Evolutionary conservation across 2,113 vertebrate genomes (phyloP).

Genomic region (Pachyramphus minor): DNA sequence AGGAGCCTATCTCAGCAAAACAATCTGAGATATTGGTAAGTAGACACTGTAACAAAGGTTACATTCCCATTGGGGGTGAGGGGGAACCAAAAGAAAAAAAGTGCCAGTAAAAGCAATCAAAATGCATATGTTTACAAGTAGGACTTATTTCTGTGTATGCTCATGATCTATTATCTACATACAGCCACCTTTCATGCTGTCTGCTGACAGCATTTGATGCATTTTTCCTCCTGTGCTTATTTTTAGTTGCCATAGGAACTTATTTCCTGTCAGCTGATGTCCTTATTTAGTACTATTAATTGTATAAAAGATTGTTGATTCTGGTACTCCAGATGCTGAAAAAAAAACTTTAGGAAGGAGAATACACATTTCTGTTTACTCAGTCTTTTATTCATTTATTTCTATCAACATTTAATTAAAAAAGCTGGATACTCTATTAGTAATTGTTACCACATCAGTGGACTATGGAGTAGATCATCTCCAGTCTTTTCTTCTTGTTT

Average conservation of each 20-base stretch:
- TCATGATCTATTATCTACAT: neutral
- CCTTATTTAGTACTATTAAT: conserved; percentile 48
- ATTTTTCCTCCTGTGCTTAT: conserved; percentile 50
- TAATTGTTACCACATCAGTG: conserved; percentile 8
- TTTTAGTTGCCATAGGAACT: conserved; percentile 70
- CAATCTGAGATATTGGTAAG: neutral
- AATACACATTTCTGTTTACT: conserved; percentile 7
- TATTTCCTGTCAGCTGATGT: conserved; percentile 62
- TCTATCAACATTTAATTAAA: conserved; percentile 25
- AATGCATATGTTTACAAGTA: neutral
- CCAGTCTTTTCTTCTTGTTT: neutral
- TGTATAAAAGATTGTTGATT: conserved; percentile 34
- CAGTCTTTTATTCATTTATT: conserved; percentile 11
- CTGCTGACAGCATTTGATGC: conserved; percentile 16
- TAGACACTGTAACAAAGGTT: neutral
- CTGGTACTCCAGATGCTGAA: neutral
- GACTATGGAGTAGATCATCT: neutral
- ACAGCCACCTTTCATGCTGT: neutral
- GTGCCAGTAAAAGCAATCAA: neutral
- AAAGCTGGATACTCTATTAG: neutral
- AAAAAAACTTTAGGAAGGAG: conserved; percentile 11
- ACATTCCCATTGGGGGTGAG: neutral
- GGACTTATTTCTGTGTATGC: neutral
- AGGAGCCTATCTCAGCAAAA: neutral
- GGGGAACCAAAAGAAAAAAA: neutral